A percentile compares a stretch with the other conserved stretches of the same genome.
These are phyloP conservation scores for Thereva unica DNA, from an alignment of 2,888 invertebrate species.

Conservation along the genomic window DNA sequence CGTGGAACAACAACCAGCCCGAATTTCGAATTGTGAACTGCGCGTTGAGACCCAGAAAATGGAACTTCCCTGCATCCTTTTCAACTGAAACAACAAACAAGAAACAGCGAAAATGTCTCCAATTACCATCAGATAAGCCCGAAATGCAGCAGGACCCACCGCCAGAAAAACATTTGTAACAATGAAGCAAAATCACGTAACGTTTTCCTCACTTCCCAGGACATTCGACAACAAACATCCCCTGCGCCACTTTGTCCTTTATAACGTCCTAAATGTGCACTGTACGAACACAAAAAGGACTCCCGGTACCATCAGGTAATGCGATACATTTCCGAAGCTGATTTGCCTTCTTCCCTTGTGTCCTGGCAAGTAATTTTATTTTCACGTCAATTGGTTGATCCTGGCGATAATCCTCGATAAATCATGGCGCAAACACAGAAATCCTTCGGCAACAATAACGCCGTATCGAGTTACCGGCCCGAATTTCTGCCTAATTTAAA, in stretches of 20 bases:
- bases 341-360: conserved; percentile 13
- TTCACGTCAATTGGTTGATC: conserved; percentile 36
- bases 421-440: conserved; percentile 21
- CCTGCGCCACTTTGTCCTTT: conserved; percentile 5
- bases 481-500: conserved; percentile 36
- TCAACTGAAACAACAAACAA: neutral
- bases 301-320: conserved; percentile 16
- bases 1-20: too few species aligned
- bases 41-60: too few species aligned
- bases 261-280: conserved; percentile 5
- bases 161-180: conserved; percentile 14
- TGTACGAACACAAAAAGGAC: conserved; percentile 9
- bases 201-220: conserved; percentile 35
- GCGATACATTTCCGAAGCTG: conserved; percentile 29
- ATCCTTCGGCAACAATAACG: conserved; percentile 13
- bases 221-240: conserved; percentile 27
- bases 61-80: neutral
- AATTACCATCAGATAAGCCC: conserved; percentile 31
- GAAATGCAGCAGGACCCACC: conserved; percentile 3
- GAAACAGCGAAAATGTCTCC: conserved; percentile 20
- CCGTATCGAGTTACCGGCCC: conserved; percentile 22
- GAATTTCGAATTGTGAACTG: too few species aligned
- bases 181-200: conserved; percentile 23
- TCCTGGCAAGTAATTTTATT: conserved; percentile 31
- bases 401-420: conserved; percentile 34